These are phyloP conservation scores for Anas georgica DNA, from an alignment of 2,797 vertebrate genomes.

Conservation along the genomic window DNA sequence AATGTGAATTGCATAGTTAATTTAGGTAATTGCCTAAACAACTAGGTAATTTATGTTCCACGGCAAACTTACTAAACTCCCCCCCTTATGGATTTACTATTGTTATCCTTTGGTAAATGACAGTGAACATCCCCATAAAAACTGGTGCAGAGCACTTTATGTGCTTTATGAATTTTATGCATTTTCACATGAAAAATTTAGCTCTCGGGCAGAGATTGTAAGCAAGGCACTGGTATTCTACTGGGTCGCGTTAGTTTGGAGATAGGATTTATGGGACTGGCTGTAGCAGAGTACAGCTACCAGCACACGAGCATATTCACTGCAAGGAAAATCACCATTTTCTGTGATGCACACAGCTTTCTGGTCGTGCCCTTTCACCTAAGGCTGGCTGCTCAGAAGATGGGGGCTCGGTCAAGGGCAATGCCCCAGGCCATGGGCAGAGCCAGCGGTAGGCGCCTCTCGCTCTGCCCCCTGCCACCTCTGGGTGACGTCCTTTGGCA, in stretches of 20 bases:
- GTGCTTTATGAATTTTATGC: not conserved
- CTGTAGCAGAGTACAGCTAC: not conserved
- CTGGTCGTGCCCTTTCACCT: not conserved
- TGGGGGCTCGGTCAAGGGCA: not conserved
- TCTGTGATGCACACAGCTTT: not conserved
- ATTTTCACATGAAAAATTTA: not conserved
- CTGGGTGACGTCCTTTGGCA: not conserved
- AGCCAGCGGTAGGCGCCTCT: not conserved
- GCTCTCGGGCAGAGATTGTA: not conserved
- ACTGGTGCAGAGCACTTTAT: not conserved
- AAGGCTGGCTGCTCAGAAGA: not conserved
- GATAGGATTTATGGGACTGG: not conserved
- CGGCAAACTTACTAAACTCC: not conserved
- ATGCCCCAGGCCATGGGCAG: not conserved
- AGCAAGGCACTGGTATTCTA: not conserved
- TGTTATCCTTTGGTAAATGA: conserved; percentile 11
- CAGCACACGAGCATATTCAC: not conserved
- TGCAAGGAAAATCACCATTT: not conserved
- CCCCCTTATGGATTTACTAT: not conserved
- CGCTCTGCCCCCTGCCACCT: not conserved
- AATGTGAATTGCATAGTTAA: not conserved
- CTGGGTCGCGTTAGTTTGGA: not conserved
- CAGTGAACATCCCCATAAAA: not conserved
- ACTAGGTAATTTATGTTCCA: conserved; percentile 3
- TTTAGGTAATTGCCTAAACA: conserved; percentile 44